Evolutionary conservation across 2,797 vertebrate genomes (phyloP), one percentile per base, ranked within the genome.

Genomic region (Antennarius maculatus): DNA sequence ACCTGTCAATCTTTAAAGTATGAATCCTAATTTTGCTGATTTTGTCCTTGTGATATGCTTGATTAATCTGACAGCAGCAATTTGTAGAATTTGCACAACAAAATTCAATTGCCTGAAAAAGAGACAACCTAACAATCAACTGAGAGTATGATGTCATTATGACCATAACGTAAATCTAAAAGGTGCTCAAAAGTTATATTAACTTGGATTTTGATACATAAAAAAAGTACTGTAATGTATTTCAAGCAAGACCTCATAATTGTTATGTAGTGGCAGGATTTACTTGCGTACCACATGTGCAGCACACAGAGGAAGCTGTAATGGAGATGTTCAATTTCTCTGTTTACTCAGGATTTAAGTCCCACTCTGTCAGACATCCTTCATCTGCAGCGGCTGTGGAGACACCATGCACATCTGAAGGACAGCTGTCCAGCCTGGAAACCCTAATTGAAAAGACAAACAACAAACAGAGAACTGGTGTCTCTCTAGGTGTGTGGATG

Each of bases 391-490:
- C 34, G 51, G 39, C 45, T 2, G 4, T 37, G 61, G 42, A 79
- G 74, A 78, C 61, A 56, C 13, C 7, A 5, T 1, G 6, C 18
- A 8, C 64, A 75, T 71, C 63, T 77, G 64, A 82, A 71, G 57
- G 79, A 77, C 76, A 77, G 53, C 79, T 86, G 76, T 83, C 68
- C 55, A 42, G 72, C 74, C 47, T 53, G 55, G 66, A 55, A 76
- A 60, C 53, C 48, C 58, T 66, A 52, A 74, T 42, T 55, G 55
- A 58, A 71, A 61, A 31, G 7, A 37, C 7, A 48, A 28, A 29
- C 53, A 47, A 51, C 0, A 23, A 39, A 57, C 46, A 48, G n/a
- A 61, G 28, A 68, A 29, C 7, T 69, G 63, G 80, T 69, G 73
- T 66, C 58, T 49, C 78, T 85, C 71, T 69, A 5, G 51, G 61